Evolutionary conservation across 2,888 invertebrate species (phyloP).

Genomic region (Lepidochrysops patricia): DNA sequence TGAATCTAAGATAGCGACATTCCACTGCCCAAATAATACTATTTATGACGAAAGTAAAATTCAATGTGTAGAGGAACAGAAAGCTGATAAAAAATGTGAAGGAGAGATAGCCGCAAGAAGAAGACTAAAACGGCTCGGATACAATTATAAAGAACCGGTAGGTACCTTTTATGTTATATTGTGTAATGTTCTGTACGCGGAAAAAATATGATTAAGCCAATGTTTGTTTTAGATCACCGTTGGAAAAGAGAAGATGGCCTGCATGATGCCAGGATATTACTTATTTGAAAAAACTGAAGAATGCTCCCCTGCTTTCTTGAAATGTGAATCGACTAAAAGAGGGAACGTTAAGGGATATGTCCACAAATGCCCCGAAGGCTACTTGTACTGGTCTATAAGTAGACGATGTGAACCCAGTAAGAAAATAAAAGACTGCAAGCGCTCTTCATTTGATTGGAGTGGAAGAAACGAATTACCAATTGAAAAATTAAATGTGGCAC

Average conservation of each 20-base stretch:
- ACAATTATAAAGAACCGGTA: conserved; percentile 74
- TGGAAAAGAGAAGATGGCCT: conserved; percentile 67
- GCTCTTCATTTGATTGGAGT: conserved; percentile 50
- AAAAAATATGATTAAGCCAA: conserved; percentile 2
- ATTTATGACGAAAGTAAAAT: conserved; percentile 82
- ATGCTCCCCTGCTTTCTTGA: conserved; percentile 82
- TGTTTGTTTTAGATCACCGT: conserved; percentile 76
- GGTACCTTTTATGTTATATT: not conserved
- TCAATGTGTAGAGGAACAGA: conserved; percentile 80
- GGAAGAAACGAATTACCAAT: conserved; percentile 74
- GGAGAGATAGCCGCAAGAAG: conserved; percentile 71
- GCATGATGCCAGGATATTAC: conserved; percentile 80
- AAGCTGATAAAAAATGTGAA: conserved; percentile 72
- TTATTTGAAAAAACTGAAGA: conserved; percentile 77
- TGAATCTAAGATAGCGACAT: conserved; percentile 82
- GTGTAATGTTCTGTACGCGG: not conserved
- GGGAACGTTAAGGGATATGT: conserved; percentile 78
- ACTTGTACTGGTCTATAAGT: conserved; percentile 85
- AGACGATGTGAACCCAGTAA: conserved; percentile 81
- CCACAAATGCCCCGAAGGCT: conserved; percentile 84
- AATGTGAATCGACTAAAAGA: conserved; percentile 73
- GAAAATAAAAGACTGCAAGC: conserved; percentile 76
- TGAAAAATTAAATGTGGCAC: conserved; percentile 68
- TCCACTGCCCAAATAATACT: conserved; percentile 85
- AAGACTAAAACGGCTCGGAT: conserved; percentile 70